Base-by-base conservation (phyloP, 2,797 vertebrate genomes). In the Sternotherus odoratus region DNA sequence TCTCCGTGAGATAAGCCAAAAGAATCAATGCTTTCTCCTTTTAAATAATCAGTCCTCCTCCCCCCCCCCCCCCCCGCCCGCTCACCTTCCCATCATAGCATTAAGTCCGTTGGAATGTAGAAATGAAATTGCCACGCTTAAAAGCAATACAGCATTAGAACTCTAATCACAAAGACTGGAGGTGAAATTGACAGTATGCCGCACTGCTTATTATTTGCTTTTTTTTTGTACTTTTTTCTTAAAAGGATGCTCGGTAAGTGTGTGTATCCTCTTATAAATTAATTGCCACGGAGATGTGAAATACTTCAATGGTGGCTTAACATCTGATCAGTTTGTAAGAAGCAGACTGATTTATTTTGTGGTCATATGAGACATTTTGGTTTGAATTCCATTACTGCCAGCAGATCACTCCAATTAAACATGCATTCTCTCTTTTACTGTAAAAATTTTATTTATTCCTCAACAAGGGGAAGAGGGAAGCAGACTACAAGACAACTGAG, bases 41-140 rank as follows among this genome's bases (percentile, higher is more conserved):
- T 97, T 97, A 97, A 97, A 97, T 97, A 97, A 97, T 97, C 96
- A 97, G 94, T 30, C 26, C n/a, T n/a, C n/a, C n/a, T n/a, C n/a
- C 78, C 66, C 79, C 86, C 36, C 8, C 1, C 72, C 87, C 23
- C 21, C 3, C 6, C 46, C 51, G 5, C 51, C 19, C 51, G 21
- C 54, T 2, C 93, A 90, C 95, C 83, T 95, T 87, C 86, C 96
- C 84, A 60, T 95, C 86, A 82, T 94, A 89, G 79, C 85, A 95
- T 96, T 93, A 97, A 96, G 80, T 57, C 60, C 93, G 79, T 89
- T 96, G 88, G 90, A 96, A 97, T 94, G 92, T 92, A 97, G 82
- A 97, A 98, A 98, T 98, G 91, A 91, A 97, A 98, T 97, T 96
- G 94, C 95, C 94, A 98, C 1, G 21, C 96, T 97, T 97, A 97